These are phyloP conservation scores for Onychomys arenicola DNA, from an alignment of 2,797 vertebrate species.

Conservation along the genomic window DNA sequence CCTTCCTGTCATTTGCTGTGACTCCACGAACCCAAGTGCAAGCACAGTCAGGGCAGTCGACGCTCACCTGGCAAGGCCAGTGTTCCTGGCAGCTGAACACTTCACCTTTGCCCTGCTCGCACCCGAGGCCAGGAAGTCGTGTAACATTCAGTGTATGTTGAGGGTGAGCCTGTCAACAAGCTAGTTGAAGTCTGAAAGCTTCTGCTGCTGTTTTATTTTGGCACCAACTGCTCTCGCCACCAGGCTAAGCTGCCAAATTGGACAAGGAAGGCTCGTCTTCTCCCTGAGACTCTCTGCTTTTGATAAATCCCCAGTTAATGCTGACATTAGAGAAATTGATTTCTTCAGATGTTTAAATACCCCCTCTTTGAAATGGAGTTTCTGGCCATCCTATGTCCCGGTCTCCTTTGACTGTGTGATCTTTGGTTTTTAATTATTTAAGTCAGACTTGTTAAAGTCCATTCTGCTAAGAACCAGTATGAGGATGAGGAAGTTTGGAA, in stretches of 20 bases:
- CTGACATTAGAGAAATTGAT: not conserved
- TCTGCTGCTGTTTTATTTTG: not conserved
- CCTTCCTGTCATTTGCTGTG: not conserved
- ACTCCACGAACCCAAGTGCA: not conserved
- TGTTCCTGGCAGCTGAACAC: not conserved
- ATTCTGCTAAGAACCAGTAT: not conserved
- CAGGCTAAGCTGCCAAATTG: not conserved
- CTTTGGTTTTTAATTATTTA: constrained; percentile 18
- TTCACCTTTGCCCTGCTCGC: not conserved
- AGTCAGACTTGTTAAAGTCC: not conserved
- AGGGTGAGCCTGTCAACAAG: not conserved
- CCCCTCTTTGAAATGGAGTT: not conserved
- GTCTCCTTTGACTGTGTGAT: not conserved
- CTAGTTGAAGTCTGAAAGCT: not conserved
- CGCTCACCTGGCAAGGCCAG: not conserved
- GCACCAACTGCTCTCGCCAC: not conserved
- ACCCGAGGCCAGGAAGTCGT: too few species aligned
- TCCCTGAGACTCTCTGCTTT: constrained; percentile 16
- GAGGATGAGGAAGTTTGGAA: not conserved
- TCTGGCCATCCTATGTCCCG: not conserved
- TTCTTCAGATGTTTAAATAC: not conserved
- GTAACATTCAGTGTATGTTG: not conserved
- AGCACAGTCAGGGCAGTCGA: accelerated
- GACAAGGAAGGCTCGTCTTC: not conserved
- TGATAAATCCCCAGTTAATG: not conserved